Conservation (phyloP, 2,113 vertebrate genomes). For the Platycercus adscitus region DNA sequence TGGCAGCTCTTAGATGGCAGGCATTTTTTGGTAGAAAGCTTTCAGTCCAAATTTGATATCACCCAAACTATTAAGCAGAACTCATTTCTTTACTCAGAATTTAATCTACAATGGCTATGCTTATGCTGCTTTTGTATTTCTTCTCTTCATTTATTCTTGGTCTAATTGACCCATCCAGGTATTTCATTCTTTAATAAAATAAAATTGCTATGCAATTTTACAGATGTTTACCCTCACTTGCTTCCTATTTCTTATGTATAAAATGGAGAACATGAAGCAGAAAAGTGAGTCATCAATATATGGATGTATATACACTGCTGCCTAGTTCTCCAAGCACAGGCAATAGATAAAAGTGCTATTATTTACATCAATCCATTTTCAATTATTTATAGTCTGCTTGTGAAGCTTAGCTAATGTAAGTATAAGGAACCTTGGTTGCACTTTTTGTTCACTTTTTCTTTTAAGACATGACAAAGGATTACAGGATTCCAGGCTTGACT, state of each 20-base stretch:
- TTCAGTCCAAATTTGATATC: background rate
- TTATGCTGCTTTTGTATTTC: background rate
- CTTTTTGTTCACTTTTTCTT: background rate
- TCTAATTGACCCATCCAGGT: background rate
- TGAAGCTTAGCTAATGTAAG: background rate
- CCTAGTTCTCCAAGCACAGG: background rate
- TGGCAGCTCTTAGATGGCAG: background rate
- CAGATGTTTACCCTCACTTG: background rate
- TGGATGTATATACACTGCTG: background rate
- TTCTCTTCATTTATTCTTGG: background rate
- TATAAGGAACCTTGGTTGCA: background rate
- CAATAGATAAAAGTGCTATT: background rate
- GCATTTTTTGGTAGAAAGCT: background rate
- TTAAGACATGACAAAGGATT: background rate
- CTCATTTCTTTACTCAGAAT: background rate
- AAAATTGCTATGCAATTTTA: background rate
- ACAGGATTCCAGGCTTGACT: background rate
- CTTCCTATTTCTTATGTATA: background rate
- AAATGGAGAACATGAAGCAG: background rate
- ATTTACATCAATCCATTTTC: background rate
- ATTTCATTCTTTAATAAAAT: background rate
- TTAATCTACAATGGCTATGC: background rate
- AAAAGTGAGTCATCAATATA: background rate
- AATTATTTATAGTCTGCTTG: background rate
- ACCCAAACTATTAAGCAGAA: background rate